Percentiles rank a stretch among this genome's conserved stretches.
phyloP scores from a whole-genome alignment of 1,140 invertebrate species.

The Polyergus mexicanus region DNA sequence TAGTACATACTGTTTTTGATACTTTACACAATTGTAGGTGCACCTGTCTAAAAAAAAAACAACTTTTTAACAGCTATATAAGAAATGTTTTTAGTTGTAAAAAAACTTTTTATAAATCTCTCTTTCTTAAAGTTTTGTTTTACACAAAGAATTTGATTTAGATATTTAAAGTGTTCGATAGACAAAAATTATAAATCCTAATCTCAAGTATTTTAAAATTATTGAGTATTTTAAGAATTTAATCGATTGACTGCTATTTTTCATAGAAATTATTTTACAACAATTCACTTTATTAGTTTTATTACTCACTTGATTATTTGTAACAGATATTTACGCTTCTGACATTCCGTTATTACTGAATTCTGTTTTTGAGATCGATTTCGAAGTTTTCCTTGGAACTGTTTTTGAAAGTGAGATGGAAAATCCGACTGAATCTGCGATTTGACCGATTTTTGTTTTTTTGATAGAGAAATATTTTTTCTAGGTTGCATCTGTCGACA shows the following conservation, averaged over 20 bases:
- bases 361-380: not conserved
- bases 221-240: too few relatives aligned
- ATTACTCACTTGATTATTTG: constrained; percentile 35
- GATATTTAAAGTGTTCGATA: too few relatives aligned
- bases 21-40: constrained; percentile 63
- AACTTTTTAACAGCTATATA: not conserved
- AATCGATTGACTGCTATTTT: not conserved
- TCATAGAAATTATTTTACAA: not conserved
- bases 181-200: not conserved
- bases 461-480: not conserved
- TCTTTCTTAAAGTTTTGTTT: not conserved
- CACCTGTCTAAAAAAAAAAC: constrained; percentile 44
- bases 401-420: not conserved
- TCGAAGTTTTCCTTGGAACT: not conserved
- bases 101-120: not conserved
- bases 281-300: not conserved
- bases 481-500: not conserved
- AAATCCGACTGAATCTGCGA: not conserved
- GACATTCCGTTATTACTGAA: not conserved
- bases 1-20: constrained; percentile 17
- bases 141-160: not conserved
- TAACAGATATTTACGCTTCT: constrained; percentile 4
- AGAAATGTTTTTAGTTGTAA: not conserved
- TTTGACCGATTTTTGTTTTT: not conserved
- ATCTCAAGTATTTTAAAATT: not conserved